Conservation (phyloP, 2,113 vertebrate genomes). For the Leptocoma aspasia region DNA sequence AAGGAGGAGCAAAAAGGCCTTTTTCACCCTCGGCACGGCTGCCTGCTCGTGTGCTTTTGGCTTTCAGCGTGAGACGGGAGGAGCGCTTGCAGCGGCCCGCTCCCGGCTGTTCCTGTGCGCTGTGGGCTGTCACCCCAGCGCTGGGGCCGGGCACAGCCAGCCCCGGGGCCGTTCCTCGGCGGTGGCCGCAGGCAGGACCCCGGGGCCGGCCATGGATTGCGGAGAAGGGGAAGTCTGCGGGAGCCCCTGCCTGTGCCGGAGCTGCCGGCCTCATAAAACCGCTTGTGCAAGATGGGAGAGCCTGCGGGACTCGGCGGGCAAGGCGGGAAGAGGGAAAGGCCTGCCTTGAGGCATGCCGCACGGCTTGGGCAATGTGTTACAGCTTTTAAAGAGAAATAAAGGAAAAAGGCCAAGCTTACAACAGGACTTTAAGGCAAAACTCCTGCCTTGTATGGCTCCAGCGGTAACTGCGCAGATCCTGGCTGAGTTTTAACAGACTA, state of each 20-base stretch:
- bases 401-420: neutral
- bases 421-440: neutral
- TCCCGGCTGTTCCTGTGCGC: accelerated
- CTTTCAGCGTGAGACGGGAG: neutral
- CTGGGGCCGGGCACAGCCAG: neutral
- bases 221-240: neutral
- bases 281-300: neutral
- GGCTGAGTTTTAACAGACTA: neutral
- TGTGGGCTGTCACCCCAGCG: neutral
- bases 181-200: neutral
- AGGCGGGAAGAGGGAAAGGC: neutral
- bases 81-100: neutral
- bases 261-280: accelerated
- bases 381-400: neutral
- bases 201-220: neutral
- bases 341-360: neutral
- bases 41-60: neutral
- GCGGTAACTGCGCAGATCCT: neutral
- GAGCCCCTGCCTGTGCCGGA: neutral
- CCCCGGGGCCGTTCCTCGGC: neutral
- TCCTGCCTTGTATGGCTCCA: neutral
- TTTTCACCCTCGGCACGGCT: neutral
- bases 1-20: neutral
- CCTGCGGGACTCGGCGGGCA: neutral
- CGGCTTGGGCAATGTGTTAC: neutral